Evolutionary conservation across 2,888 invertebrate genomes (phyloP), one percentile per base, ranked within the genome.

Genomic region (Drosophila subquinaria): DNA sequence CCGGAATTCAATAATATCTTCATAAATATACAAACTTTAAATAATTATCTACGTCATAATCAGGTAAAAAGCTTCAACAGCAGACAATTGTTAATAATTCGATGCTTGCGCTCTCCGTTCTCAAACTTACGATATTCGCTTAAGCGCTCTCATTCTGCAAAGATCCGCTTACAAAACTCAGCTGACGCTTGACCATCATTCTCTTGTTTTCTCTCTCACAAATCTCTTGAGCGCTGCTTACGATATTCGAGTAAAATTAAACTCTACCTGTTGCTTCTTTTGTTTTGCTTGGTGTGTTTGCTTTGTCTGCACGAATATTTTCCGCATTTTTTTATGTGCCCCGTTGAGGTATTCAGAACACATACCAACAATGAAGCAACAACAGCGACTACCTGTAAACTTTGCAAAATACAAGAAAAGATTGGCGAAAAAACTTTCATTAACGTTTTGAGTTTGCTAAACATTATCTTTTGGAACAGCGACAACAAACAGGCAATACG

Each of bases 251-350:
- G 3, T 11, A 38, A 59, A 33, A 20, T 8, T 27, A 43, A 42
- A 48, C 45, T 56, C 70, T 74, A 79, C 82, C 85, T 84, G 84
- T 81, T 75, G 52, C 27, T 73, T 81, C 51, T 76, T 79, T 84
- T 84, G 62, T 79, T 78, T 73, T 69, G 63, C 17, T 69, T 56
- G 50, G 20, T 42, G 51, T 53, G 15, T 45, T 51, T 65, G 33
- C 35, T 66, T 64, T 77, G 82, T 79, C 80, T 80, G 84, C 68
- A 76, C 84, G 69, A 76, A 88, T 72, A 85, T 85, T 88, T 84
- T 89, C 77, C 75, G 88, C 85, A 85, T 89, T 80, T 80, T 87
- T 85, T 68, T 89, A 80, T 84, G 79, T 68, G 60, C 66, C 66
- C 36, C 42, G 63, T 59, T 53, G 43, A 66, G 57, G 68, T 68